Percentiles rank a stretch among this genome's conserved stretches.
Evolutionary conservation across 2,888 invertebrate species (phyloP).

Genomic region (Eugnorisma glareosa): DNA sequence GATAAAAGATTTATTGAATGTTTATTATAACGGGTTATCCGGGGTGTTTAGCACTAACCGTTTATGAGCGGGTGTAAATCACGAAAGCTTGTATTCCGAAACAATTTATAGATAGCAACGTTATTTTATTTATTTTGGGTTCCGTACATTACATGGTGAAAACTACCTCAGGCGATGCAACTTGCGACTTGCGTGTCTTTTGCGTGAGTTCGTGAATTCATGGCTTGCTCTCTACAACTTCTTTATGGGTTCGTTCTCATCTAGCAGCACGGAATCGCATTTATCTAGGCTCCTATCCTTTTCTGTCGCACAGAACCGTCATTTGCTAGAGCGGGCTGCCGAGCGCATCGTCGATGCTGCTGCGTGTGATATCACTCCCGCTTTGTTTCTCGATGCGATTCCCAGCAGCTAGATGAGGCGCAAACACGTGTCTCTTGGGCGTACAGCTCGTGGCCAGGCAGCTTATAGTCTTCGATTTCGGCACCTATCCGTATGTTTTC

Average conservation of each 20-base stretch:
- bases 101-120: not conserved
- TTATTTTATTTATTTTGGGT: not conserved
- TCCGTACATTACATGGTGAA: not conserved
- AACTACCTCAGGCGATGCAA: not conserved
- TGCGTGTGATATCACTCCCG: not conserved
- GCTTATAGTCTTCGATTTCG: not conserved
- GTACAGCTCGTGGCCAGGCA: not conserved
- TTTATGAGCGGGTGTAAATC: constrained; percentile 4
- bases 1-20: constrained; percentile 30
- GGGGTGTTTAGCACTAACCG: constrained; percentile 16
- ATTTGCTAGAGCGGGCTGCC: not conserved
- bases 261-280: not conserved
- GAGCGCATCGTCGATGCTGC: not conserved
- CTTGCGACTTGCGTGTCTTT: not conserved
- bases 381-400: not conserved
- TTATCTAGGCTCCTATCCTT: not conserved
- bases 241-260: not conserved
- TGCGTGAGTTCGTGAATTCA: not conserved
- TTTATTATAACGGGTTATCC: constrained; percentile 21
- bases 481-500: not conserved
- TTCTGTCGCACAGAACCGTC: not conserved
- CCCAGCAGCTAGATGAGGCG: not conserved
- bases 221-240: not conserved
- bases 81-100: not conserved
- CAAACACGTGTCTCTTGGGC: not conserved